phyloP scores from a whole-genome alignment of 2,113 vertebrate species.

The Cervus canadensis region DNA sequence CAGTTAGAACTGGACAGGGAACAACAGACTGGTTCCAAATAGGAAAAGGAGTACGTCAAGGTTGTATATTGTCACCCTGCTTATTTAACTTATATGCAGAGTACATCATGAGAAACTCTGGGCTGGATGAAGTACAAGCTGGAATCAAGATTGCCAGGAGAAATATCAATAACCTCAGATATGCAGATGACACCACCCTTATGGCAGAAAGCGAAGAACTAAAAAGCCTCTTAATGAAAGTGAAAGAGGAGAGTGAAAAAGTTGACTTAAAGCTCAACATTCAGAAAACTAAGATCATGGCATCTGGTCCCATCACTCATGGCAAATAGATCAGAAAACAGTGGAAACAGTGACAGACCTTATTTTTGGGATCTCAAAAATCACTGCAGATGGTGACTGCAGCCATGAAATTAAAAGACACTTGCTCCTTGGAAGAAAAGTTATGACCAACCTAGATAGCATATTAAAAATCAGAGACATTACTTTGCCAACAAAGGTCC shows the following conservation, averaged over 20 bases:
- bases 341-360: background rate
- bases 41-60: too few relatives aligned
- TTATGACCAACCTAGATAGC: background rate
- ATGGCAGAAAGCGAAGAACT: too few relatives aligned
- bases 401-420: background rate
- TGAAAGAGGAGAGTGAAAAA: background rate
- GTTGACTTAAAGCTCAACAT: background rate
- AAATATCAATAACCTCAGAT: too few relatives aligned
- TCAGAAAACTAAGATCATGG: background rate
- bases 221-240: too few relatives aligned
- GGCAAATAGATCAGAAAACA: background rate
- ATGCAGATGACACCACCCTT: too few relatives aligned
- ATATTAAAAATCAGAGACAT: background rate
- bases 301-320: background rate
- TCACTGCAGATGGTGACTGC: background rate
- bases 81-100: too few relatives aligned
- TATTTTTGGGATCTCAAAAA: background rate
- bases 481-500: background rate
- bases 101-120: too few relatives aligned
- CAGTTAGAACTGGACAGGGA: background rate
- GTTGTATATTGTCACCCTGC: too few relatives aligned
- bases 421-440: background rate
- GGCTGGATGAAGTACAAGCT: too few relatives aligned
- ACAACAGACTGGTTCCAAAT: background rate
- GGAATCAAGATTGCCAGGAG: too few relatives aligned